Conservation (phyloP, 2,888 invertebrate genomes). For the Rotaria macrura region DNA sequence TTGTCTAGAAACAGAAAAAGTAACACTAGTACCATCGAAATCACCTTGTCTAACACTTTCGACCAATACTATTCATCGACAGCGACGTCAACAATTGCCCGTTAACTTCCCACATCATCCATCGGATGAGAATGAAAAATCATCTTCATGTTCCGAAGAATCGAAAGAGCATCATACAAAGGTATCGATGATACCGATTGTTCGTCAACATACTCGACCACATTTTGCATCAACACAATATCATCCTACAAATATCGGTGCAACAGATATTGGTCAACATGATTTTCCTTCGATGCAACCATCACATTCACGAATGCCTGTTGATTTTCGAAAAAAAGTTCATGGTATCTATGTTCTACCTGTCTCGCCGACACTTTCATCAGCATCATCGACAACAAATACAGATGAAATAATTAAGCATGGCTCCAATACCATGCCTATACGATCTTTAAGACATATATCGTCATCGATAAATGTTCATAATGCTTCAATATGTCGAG, state of each 20-base stretch:
- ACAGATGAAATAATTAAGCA: not conserved
- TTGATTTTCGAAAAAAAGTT: constrained; percentile 10
- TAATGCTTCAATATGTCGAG: not conserved
- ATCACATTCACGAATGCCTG: not conserved
- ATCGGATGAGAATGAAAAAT: not conserved
- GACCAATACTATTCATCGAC: not conserved
- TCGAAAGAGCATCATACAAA: not conserved
- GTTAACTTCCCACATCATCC: not conserved
- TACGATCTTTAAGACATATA: not conserved
- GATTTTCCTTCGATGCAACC: not conserved
- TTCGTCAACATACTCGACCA: not conserved
- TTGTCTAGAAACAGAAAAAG: constrained; percentile 8
- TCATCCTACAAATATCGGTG: not conserved
- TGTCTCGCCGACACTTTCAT: constrained; percentile 5
- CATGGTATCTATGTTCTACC: constrained; percentile 4
- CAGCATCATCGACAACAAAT: not conserved
- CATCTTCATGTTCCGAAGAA: not conserved
- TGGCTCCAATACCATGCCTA: not conserved
- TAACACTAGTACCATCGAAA: not conserved
- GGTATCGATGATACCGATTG: not conserved
- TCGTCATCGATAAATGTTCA: not conserved
- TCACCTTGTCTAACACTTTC: not conserved
- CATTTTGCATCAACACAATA: not conserved
- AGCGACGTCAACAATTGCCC: not conserved
- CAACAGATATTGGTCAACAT: not conserved